Percentiles rank a stretch among this genome's conserved stretches.
Evolutionary conservation across 2,797 vertebrate genomes (phyloP).

Genomic region (Darevskia mixta): DNA sequence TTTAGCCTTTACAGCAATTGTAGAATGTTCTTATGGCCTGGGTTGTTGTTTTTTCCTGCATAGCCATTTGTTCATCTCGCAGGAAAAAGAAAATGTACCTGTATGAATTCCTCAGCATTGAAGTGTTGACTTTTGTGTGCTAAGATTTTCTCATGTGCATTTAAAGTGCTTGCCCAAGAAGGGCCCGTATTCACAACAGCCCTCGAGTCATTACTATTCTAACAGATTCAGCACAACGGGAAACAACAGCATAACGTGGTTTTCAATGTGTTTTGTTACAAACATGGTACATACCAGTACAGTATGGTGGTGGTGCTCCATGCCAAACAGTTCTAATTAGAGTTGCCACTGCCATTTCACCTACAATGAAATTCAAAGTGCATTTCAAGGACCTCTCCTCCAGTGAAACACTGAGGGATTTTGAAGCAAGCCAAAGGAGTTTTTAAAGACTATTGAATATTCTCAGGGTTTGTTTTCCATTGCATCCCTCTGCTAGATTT

Average conservation of each 20-base stretch:
- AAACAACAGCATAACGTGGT: background rate
- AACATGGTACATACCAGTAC: background rate
- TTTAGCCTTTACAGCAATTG: slow-evolving; percentile 37
- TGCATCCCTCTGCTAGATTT: background rate
- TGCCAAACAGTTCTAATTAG: background rate
- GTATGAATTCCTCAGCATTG: background rate
- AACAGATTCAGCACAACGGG: background rate
- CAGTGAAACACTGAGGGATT: background rate
- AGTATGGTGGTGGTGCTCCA: background rate
- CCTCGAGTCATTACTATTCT: background rate
- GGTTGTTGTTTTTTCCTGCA: background rate
- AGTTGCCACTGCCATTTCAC: background rate
- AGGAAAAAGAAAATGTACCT: background rate
- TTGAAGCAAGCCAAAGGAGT: background rate
- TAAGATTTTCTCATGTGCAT: background rate
- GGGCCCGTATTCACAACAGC: background rate
- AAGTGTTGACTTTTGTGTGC: background rate
- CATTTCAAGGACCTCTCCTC: background rate
- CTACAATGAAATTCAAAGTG: background rate
- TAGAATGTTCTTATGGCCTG: slow-evolving; percentile 7
- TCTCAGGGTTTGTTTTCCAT: background rate
- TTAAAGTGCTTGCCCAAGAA: background rate
- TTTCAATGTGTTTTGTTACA: background rate
- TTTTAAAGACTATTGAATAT: background rate
- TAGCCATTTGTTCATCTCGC: slow-evolving; percentile 12